Conservation (phyloP, 1,140 invertebrate species). For the Apis mellifera region Amel_HAv3.1 CM009937.2:5031501-5032000, state of each 20-base stretch:
- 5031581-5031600: background rate
- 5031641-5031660: background rate
- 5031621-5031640: background rate
- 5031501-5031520: background rate
- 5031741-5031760: background rate
- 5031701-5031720: background rate
- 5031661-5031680: background rate
- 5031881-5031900: background rate
- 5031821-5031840: conserved; percentile 6
- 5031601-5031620: background rate
- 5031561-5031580: background rate
- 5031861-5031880: conserved; percentile 25
- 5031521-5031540: background rate
- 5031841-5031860: background rate
- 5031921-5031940: conserved; percentile 24
- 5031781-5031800: background rate
- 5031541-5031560: background rate
- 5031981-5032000: conserved; percentile 19
- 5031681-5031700: background rate
- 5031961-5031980: background rate
- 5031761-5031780: background rate
- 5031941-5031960: background rate
- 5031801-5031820: background rate
- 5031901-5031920: background rate
- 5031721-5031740: background rate